Evolutionary conservation across 2,888 invertebrate genomes (phyloP).

Genomic region (Trissolcus brochymenae): DNA sequence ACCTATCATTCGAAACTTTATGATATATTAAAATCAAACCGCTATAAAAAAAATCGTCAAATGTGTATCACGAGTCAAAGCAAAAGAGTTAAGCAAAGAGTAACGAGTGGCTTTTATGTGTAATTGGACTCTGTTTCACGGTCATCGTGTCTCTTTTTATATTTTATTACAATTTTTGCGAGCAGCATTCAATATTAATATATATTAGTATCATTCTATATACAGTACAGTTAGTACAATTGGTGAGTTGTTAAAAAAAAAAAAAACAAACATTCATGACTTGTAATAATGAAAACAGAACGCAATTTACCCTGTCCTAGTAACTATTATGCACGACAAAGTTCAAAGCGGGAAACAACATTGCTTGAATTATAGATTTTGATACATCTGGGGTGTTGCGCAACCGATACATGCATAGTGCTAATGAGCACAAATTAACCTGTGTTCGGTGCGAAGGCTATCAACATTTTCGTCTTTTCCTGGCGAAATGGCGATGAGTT

Average conservation of each 20-base stretch:
- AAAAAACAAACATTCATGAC: neutral
- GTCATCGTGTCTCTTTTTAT: slow-evolving; percentile 19
- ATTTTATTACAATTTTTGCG: slow-evolving; percentile 14
- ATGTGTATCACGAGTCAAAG: too few relatives aligned
- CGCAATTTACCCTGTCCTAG: neutral
- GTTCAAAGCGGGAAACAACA: too few relatives aligned
- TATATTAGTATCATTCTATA: slow-evolving; percentile 6
- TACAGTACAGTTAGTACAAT: too few relatives aligned
- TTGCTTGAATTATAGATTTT: too few relatives aligned
- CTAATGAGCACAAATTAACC: slow-evolving; percentile 53
- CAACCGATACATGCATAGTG: slow-evolving; percentile 8
- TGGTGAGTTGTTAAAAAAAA: too few relatives aligned
- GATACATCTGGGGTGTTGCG: too few relatives aligned
- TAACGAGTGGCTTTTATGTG: slow-evolving; percentile 23
- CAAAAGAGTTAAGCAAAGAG: slow-evolving; percentile 7
- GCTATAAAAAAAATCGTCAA: too few relatives aligned
- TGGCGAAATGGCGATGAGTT: slow-evolving; percentile 38
- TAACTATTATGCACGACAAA: too few relatives aligned
- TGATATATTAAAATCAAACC: too few relatives aligned
- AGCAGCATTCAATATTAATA: slow-evolving; percentile 11
- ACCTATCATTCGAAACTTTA: too few relatives aligned
- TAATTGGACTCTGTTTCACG: slow-evolving; percentile 23
- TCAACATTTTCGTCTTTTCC: slow-evolving; percentile 44
- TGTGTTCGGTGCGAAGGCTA: slow-evolving; percentile 22
- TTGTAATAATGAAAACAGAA: slow-evolving; percentile 14